Evolutionary conservation across 2,113 vertebrate genomes (phyloP), one percentile per base, ranked within the genome.

Genomic region (Spea multiplicata): DNA sequence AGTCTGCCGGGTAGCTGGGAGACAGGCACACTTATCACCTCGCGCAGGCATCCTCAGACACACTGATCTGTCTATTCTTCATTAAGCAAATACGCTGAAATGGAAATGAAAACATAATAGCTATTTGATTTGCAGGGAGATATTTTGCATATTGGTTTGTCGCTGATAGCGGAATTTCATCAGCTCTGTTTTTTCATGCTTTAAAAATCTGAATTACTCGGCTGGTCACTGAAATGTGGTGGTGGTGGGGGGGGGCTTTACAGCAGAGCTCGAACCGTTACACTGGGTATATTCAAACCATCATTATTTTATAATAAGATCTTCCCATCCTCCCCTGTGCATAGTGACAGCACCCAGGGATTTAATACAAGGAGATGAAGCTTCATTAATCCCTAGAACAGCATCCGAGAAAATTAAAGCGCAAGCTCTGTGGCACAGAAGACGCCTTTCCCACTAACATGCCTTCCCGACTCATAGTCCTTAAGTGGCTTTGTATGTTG

Each of bases 51-150:
- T 93, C 94, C 94, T 92, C 88, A 83, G 89, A 90, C 92, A 93
- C 92, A 93, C 90, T 96, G 93, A 95, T 96, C 95, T 93, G 93
- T 95, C 96, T 96, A 95, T 95, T 96, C 95, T 98, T 98, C 97
- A 97, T 98, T 98, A 99, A 97, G 96, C 96, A 92, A 95, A 97
- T 97, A 97, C 93, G 95, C 94, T 87, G 91, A 94, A 93, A 95
- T 97, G 95, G 96, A 97, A 98, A 98, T 97, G 96, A 95, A 97
- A 97, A 98, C 96, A 98, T 98, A 99, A 99, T 97, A 98, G 96
- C 97, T 96, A 95, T 98, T 98, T 98, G 96, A 99, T 98, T 98
- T 94, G 95, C 91, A 91, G 91, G 65, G 93, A 98, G 97, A 99
- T 98, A 98, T 94, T 98, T 98, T 99, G 97, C 97, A 99, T 98